Conservation (phyloP, 23 tunicate species). For the Styela plicata region DNA sequence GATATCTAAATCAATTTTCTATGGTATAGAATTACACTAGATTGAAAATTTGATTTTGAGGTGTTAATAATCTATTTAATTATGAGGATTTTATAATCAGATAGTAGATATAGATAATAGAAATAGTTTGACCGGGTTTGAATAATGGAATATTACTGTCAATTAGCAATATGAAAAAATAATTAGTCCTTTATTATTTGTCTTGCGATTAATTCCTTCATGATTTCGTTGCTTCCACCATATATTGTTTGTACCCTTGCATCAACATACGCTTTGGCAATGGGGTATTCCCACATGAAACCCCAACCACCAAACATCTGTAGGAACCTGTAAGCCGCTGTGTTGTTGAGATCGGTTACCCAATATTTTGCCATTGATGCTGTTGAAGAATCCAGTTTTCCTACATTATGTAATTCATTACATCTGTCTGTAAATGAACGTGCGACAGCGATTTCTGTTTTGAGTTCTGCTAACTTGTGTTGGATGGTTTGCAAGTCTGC, state of each 20-base stretch:
- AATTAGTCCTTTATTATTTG: conserved; percentile 41
- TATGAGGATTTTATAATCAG: no score
- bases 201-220: conserved; percentile 97
- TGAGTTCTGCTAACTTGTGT: conserved; percentile 93
- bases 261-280: conserved; percentile 91
- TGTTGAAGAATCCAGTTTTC: conserved; percentile 83
- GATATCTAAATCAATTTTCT: no score
- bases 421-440: conserved; percentile 79
- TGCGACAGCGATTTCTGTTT: conserved; percentile 90
- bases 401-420: conserved; percentile 73
- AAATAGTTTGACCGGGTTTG: no score
- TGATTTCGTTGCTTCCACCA: conserved; percentile 99
- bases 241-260: conserved; percentile 97
- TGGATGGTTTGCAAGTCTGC: conserved; percentile 94
- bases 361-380: conserved; percentile 99
- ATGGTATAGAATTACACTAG: no score
- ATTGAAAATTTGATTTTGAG: no score
- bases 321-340: conserved; percentile 45
- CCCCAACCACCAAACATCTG: conserved; percentile 99
- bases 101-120: no score
- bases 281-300: conserved; percentile 99
- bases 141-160: no score
- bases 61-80: no score
- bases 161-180: no score
- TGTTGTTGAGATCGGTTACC: conserved; percentile 70